A percentile compares a stretch with the other conserved stretches of the same genome.
Evolutionary conservation across 2,797 vertebrate species (phyloP).

Genomic region (Epinephelus malabaricus): DNA sequence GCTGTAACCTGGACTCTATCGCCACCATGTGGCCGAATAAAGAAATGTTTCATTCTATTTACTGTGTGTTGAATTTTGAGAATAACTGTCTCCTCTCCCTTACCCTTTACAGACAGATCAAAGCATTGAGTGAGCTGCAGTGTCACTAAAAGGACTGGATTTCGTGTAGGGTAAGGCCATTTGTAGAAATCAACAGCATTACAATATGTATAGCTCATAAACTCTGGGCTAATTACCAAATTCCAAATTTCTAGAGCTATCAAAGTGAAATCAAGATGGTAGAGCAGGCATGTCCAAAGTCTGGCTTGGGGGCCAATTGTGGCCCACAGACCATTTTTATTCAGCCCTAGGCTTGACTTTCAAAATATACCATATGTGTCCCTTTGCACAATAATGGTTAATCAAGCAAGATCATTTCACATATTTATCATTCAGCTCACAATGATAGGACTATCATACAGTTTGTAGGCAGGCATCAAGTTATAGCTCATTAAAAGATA

Average conservation of each 20-base stretch:
- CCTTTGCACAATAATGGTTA: no score
- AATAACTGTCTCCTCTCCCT: not conserved
- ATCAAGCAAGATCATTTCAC: no score
- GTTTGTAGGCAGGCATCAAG: no score
- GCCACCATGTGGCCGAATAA: constrained; percentile 64
- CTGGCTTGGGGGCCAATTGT: no score
- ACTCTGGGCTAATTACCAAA: not conserved
- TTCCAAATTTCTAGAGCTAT: not conserved
- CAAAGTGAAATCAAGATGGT: not conserved
- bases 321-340: no score
- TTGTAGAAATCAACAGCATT: not conserved
- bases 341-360: no score
- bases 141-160: not conserved
- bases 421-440: no score
- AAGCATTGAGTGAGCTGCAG: not conserved
- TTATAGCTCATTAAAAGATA: no score
- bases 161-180: not conserved
- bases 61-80: not conserved
- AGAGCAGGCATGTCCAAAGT: no score
- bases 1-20: constrained; percentile 54
- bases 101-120: not conserved
- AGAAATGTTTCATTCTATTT: constrained; percentile 9
- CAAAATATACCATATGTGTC: no score
- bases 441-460: no score
- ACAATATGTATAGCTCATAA: not conserved